Conservation (phyloP, 1,140 invertebrate species). For the Listronotus bonariensis region DNA sequence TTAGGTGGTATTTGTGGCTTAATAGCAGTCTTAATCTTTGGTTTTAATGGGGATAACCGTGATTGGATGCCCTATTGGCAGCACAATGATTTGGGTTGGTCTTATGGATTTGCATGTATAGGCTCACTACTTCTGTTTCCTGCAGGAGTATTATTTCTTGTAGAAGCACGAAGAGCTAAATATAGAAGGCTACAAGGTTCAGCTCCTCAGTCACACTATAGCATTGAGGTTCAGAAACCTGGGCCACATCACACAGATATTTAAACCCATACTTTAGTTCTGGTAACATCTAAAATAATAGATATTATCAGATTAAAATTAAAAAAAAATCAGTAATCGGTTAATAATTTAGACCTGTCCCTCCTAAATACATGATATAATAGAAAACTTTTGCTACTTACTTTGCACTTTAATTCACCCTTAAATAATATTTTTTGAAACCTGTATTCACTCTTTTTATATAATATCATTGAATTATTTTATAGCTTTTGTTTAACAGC, state of each 20-base stretch:
- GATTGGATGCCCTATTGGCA: constrained; percentile 98
- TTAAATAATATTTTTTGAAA: too few species aligned
- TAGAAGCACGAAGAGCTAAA: constrained; percentile 77
- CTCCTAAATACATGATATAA: too few species aligned
- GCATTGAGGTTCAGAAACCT: constrained; percentile 60
- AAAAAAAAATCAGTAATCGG: too few species aligned
- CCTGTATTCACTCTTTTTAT: too few species aligned
- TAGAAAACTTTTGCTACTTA: too few species aligned
- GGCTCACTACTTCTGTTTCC: constrained; percentile 75
- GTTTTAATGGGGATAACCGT: constrained; percentile 83
- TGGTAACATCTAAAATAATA: too few species aligned
- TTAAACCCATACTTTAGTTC: too few species aligned
- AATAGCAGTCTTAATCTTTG: constrained; percentile 78
- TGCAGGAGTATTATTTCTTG: constrained; percentile 76
- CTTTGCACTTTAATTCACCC: too few species aligned
- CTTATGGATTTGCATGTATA: constrained; percentile 83
- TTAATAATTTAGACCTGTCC: too few species aligned
- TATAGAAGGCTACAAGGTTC: constrained; percentile 71
- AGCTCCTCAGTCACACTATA: constrained; percentile 61
- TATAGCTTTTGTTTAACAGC: too few species aligned
- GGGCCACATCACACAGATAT: constrained; percentile 60
- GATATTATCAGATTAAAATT: too few species aligned
- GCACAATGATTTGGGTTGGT: constrained; percentile 95
- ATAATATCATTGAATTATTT: too few species aligned
- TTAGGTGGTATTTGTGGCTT: constrained; percentile 76